A percentile compares a stretch with the other conserved stretches of the same genome.
phyloP scores from a whole-genome alignment of 2,797 vertebrate species.

The Helarctos malayanus region DNA sequence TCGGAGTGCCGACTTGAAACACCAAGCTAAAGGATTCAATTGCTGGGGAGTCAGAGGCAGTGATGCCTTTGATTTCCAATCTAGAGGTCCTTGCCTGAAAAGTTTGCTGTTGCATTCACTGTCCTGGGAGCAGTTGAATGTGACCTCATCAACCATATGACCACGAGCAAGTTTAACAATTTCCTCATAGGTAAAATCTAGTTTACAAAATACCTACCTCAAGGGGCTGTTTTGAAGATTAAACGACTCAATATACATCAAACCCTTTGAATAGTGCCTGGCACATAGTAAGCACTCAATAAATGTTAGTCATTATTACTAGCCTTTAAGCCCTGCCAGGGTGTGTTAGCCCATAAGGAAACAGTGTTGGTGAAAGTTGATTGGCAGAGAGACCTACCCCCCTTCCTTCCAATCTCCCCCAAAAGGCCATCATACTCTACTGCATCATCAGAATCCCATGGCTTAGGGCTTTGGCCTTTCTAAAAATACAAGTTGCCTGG shows the following conservation, averaged over 20 bases:
- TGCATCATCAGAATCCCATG: neutral
- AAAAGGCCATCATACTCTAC: neutral
- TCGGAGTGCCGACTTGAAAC: neutral
- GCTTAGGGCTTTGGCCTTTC: neutral
- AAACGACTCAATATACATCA: neutral
- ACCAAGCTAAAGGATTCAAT: neutral
- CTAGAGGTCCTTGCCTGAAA: neutral
- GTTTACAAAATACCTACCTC: slow-evolving; percentile 12
- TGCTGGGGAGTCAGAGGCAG: neutral
- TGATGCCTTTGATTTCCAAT: neutral
- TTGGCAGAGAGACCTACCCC: neutral
- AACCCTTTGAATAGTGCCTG: slow-evolving; percentile 16
- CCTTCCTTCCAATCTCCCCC: neutral
- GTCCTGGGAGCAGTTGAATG: neutral
- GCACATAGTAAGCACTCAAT: neutral
- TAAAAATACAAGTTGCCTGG: neutral
- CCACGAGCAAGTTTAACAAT: slow-evolving; percentile 47
- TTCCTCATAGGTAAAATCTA: slow-evolving; percentile 38
- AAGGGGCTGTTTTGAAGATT: slow-evolving; percentile 45
- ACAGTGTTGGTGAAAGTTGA: neutral
- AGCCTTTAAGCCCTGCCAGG: neutral
- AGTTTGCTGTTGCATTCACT: neutral
- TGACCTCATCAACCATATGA: slow-evolving; percentile 53
- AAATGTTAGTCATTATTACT: slow-evolving; percentile 42
- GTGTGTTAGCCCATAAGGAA: neutral